Percentiles rank a stretch among this genome's conserved stretches.
phyloP scores from a whole-genome alignment of 2,888 invertebrate genomes.

The Plagiodera versicolora region DNA sequence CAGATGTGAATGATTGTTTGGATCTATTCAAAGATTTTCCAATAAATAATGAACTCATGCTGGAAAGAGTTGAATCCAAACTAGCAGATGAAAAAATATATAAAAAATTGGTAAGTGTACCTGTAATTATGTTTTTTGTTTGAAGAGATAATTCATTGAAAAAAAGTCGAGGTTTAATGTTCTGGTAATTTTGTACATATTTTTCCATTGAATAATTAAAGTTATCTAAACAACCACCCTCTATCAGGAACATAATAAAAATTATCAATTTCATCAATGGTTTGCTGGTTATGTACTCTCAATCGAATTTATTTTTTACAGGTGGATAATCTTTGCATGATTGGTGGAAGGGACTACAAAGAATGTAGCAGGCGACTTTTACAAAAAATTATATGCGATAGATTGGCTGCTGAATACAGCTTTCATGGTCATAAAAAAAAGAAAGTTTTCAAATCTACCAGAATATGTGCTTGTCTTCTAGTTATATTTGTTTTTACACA shows the following conservation, averaged over 20 bases:
- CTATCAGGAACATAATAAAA: background rate
- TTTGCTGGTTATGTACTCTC: background rate
- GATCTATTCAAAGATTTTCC: slow-evolving; percentile 2
- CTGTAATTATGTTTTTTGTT: background rate
- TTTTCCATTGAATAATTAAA: background rate
- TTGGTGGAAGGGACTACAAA: no score
- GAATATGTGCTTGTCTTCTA: slow-evolving; percentile 8
- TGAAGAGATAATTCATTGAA: background rate
- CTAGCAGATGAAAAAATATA: background rate
- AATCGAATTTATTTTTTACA: slow-evolving; percentile 1
- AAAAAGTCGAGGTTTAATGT: background rate
- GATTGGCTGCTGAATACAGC: slow-evolving; percentile 2
- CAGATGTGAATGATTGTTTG: background rate
- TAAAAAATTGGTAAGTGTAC: slow-evolving; percentile 4
- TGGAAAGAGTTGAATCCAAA: background rate
- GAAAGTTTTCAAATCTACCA: background rate
- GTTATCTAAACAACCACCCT: background rate
- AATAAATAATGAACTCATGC: background rate
- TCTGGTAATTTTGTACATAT: background rate
- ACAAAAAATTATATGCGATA: background rate
- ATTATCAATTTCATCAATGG: background rate
- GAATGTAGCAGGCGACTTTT: no score
- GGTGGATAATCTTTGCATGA: slow-evolving; percentile 3
- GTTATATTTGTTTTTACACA: slow-evolving; percentile 2
- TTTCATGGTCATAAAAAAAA: background rate